A percentile compares a stretch with the other conserved stretches of the same genome.
Conservation (phyloP, 2,888 invertebrate species). For the Embidobia sp. region DNA sequence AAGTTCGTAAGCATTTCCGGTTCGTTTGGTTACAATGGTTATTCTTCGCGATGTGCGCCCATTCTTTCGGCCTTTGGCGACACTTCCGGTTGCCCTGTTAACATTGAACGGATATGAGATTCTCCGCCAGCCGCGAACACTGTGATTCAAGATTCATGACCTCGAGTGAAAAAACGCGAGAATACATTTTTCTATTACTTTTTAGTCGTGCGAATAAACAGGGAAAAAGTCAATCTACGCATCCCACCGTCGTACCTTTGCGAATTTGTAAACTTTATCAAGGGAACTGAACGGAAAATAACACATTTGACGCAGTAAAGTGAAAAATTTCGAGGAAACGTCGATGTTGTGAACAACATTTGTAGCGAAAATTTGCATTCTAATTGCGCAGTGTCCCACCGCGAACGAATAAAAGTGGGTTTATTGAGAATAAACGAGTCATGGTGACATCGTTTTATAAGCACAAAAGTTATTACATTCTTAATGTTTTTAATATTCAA, state of each 20-base stretch:
- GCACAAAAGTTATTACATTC: too few relatives aligned
- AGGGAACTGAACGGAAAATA: neutral
- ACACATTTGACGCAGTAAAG: neutral
- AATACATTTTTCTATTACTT: constrained; percentile 38
- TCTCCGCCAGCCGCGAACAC: too few relatives aligned
- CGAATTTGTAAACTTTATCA: neutral
- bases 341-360: too few relatives aligned
- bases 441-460: too few relatives aligned
- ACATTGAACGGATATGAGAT: constrained; percentile 45
- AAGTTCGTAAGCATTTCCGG: constrained; percentile 56
- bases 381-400: too few relatives aligned
- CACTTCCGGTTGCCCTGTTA: constrained; percentile 47
- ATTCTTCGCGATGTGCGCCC: constrained; percentile 38
- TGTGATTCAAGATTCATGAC: constrained; percentile 40
- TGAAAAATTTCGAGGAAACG: neutral
- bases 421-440: too few relatives aligned
- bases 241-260: neutral
- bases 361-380: too few relatives aligned
- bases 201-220: constrained; percentile 26
- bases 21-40: constrained; percentile 53
- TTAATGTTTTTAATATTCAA: too few relatives aligned
- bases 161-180: constrained; percentile 35
- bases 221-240: constrained; percentile 15
- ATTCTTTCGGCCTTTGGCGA: constrained; percentile 47
- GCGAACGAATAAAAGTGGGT: too few relatives aligned